A percentile compares a stretch with the other conserved stretches of the same genome.
phyloP scores from a whole-genome alignment of 2,797 vertebrate species.

The Percopsis omiscomaycus region DNA sequence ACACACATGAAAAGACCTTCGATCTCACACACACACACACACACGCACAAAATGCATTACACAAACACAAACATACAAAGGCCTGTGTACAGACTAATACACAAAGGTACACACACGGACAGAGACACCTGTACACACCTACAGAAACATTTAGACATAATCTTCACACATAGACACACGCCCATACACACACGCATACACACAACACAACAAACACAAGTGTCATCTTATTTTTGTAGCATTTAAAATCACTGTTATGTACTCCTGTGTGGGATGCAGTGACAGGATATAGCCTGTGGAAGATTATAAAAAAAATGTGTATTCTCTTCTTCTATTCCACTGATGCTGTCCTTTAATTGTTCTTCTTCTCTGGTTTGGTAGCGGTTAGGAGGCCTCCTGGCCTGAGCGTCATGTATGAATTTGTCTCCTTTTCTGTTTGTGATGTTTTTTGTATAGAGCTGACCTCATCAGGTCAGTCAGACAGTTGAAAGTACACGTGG shows the following conservation, averaged over 20 bases:
- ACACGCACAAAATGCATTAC: not conserved
- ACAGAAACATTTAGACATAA: constrained; percentile 24
- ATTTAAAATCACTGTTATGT: constrained; percentile 81
- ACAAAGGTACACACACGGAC: constrained; percentile 41
- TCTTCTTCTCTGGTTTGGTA: constrained; percentile 73
- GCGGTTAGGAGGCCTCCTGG: constrained; percentile 70
- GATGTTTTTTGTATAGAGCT: constrained; percentile 60
- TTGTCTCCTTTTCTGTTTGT: constrained; percentile 70
- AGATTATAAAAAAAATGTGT: constrained; percentile 65
- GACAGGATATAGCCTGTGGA: constrained; percentile 74
- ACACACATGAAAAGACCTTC: not conserved
- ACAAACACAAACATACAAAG: constrained; percentile 24
- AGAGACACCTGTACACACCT: constrained; percentile 31
- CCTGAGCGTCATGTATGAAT: constrained; percentile 72
- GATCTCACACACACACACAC: constrained; percentile 7
- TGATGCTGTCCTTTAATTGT: constrained; percentile 63
- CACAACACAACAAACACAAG: constrained; percentile 53
- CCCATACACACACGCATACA: constrained; percentile 40
- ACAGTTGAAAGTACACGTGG: constrained; percentile 66
- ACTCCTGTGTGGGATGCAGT: constrained; percentile 76
- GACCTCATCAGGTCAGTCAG: constrained; percentile 64
- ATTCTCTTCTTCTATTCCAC: constrained; percentile 73
- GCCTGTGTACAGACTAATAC: too few species aligned
- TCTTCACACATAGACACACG: constrained; percentile 13
- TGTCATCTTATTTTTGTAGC: constrained; percentile 85